phyloP scores from a whole-genome alignment of 2,797 vertebrate genomes.

The Fistularia tabacaria region DNA sequence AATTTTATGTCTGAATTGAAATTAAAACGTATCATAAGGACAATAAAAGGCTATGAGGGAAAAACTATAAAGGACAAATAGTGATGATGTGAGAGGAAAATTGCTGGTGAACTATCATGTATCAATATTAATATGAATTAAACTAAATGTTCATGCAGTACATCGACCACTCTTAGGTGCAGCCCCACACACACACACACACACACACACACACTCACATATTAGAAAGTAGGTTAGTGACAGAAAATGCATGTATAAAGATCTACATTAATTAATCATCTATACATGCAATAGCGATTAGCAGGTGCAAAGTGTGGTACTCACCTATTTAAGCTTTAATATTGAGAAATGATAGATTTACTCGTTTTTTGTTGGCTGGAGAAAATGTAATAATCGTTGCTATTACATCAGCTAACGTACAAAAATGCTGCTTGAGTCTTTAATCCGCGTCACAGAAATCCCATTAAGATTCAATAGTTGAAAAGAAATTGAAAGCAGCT shows the following conservation, averaged over 20 bases:
- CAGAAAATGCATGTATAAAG: constrained; percentile 10
- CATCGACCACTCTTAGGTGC: not conserved
- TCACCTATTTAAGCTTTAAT: constrained; percentile 64
- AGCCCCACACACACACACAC: constrained; percentile 20
- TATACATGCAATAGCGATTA: constrained; percentile 40
- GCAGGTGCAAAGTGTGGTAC: constrained; percentile 55
- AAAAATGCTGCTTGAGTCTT: constrained; percentile 64
- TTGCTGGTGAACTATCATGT: too few species aligned
- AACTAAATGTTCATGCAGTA: not conserved
- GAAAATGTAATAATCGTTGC: constrained; percentile 49
- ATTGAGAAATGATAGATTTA: constrained; percentile 42
- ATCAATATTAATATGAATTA: not conserved
- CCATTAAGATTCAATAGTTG: constrained; percentile 67
- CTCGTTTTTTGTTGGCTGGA: constrained; percentile 43
- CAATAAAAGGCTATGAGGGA: constrained; percentile 14
- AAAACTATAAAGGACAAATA: constrained; percentile 22
- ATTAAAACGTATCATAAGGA: constrained; percentile 9
- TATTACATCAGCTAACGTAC: constrained; percentile 55
- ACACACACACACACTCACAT: constrained; percentile 15
- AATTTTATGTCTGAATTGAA: not conserved
- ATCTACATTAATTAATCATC: constrained; percentile 16
- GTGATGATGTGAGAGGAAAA: not conserved
- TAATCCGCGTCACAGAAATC: constrained; percentile 72
- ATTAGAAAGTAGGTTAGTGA: not conserved
- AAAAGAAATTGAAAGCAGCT: constrained; percentile 63